phyloP scores from a whole-genome alignment of 1,140 invertebrate species.

The Pseudomyrmex gracilis region DNA sequence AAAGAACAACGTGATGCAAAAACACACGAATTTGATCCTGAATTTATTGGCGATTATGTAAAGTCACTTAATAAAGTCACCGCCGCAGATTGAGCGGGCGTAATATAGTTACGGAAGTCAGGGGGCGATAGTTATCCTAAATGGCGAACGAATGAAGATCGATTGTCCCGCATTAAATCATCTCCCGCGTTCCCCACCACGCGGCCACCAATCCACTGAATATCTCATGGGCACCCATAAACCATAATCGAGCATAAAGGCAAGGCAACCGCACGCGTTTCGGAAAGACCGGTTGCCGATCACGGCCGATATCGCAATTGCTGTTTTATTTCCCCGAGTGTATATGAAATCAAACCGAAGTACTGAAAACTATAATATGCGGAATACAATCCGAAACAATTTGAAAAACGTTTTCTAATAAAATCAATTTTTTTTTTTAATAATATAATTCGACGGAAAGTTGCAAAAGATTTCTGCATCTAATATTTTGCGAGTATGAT shows the following conservation, averaged over 20 bases:
- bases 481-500: too few species aligned
- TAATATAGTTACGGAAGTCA: constrained; percentile 47
- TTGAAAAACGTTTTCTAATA: background rate
- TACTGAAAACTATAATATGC: background rate
- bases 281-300: constrained; percentile 20
- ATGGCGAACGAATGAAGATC: constrained; percentile 79
- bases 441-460: background rate
- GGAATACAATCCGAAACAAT: background rate
- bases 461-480: too few species aligned
- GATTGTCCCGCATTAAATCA: constrained; percentile 71
- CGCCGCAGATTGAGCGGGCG: background rate
- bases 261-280: constrained; percentile 3
- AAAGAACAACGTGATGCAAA: background rate
- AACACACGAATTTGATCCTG: background rate
- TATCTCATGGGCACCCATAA: constrained; percentile 61
- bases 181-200: constrained; percentile 43
- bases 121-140: constrained; percentile 64
- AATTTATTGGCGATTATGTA: constrained; percentile 43
- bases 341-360: background rate
- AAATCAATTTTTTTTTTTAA: too few species aligned
- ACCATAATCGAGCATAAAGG: constrained; percentile 51
- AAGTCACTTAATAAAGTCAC: constrained; percentile 34
- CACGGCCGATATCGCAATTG: background rate
- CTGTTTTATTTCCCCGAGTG: background rate
- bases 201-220: constrained; percentile 17